phyloP scores from a whole-genome alignment of 2,797 vertebrate genomes.

The Chelidonichthys spinosus region DNA sequence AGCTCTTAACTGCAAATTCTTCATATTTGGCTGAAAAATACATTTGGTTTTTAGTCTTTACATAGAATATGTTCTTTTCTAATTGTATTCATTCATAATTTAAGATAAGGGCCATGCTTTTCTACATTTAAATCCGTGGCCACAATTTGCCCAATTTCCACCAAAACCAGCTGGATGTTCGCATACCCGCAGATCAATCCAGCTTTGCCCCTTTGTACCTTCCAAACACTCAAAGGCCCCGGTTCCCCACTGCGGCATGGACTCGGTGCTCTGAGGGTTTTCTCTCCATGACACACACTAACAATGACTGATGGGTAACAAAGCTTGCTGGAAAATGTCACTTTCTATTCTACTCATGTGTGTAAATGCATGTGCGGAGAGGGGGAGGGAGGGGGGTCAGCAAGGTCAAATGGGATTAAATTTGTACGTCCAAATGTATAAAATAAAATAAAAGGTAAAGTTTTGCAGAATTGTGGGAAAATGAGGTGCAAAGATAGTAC shows the following conservation, averaged over 20 bases:
- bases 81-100: neutral
- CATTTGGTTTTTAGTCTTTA: neutral
- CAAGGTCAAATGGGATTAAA: conserved; percentile 46
- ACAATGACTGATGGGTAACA: conserved; percentile 79
- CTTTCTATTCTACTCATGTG: conserved; percentile 67
- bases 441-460: neutral
- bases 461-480: conserved; percentile 8
- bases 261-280: conserved; percentile 54
- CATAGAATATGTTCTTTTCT: neutral
- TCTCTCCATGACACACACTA: conserved; percentile 67
- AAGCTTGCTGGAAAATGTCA: conserved; percentile 72
- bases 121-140: conserved; percentile 13
- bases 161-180: conserved; percentile 13
- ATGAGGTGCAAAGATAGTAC: neutral
- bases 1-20: neutral
- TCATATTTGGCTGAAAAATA: neutral
- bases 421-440: conserved; percentile 20
- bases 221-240: conserved; percentile 28
- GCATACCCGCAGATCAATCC: conserved; percentile 24
- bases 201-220: conserved; percentile 35
- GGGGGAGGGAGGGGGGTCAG: neutral
- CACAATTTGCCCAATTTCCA: neutral
- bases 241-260: conserved; percentile 43
- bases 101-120: neutral
- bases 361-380: conserved; percentile 48